Conservation (phyloP, 2,113 vertebrate species). For the Phainopepla nitens region DNA sequence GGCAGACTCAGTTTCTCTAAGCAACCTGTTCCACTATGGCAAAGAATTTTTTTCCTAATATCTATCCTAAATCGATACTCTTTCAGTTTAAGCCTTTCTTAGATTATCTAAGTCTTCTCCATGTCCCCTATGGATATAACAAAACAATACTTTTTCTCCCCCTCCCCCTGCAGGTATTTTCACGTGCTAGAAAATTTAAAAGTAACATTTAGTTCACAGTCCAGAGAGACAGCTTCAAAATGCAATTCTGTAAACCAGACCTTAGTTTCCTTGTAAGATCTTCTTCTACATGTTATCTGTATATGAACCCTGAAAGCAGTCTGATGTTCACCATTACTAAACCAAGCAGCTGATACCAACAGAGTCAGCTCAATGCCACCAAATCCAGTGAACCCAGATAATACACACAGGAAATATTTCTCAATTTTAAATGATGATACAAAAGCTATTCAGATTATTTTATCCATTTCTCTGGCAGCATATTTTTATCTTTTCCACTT, state of each 20-base stretch:
- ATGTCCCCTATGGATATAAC: neutral
- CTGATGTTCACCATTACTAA: neutral
- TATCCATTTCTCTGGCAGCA: neutral
- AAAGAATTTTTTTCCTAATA: neutral
- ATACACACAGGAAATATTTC: neutral
- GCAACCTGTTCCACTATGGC: neutral
- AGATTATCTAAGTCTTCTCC: neutral
- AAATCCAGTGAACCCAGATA: neutral
- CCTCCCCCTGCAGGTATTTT: neutral
- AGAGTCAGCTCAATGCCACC: neutral
- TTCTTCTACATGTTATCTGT: neutral
- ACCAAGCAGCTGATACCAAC: neutral
- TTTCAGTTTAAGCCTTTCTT: neutral
- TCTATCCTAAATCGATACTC: neutral
- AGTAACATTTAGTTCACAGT: neutral
- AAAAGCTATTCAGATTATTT: neutral
- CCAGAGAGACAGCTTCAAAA: neutral
- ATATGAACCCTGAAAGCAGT: neutral
- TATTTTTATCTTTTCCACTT: neutral
- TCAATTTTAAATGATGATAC: neutral
- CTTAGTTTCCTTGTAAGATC: neutral
- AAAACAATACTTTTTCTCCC: neutral
- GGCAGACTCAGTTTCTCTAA: rapidly evolving
- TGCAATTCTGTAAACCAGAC: neutral
- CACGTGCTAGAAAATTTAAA: neutral